Conservation (phyloP, 64 coral and sea anemone genomes). For the Actinia equina region DNA sequence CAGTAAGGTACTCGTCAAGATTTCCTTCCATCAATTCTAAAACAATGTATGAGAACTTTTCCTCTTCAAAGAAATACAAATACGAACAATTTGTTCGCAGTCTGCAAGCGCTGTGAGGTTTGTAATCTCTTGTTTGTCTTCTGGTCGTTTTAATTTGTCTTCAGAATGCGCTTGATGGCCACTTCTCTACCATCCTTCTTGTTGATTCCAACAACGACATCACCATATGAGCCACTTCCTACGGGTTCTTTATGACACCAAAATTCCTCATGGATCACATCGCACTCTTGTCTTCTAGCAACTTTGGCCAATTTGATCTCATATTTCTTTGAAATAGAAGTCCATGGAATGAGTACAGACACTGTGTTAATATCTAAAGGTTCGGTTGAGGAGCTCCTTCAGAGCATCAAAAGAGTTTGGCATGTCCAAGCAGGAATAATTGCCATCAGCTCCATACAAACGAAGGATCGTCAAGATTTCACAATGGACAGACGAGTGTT, state of each 20-base stretch:
- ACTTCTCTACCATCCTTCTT: not conserved
- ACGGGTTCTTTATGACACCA: too few relatives aligned
- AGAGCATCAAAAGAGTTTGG: not conserved
- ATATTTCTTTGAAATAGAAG: conserved; percentile 9
- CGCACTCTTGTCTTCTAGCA: not conserved
- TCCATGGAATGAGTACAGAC: not conserved
- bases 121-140: too few relatives aligned
- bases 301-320: conserved; percentile 2
- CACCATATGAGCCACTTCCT: too few relatives aligned
- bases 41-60: too few relatives aligned
- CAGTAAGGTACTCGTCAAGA: conserved; percentile 7
- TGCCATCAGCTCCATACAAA: not conserved
- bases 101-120: too few relatives aligned
- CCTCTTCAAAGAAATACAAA: too few relatives aligned
- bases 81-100: too few relatives aligned
- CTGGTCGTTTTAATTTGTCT: not conserved
- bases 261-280: not conserved
- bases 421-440: not conserved
- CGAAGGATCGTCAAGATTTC: not conserved
- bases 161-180: conserved; percentile 11
- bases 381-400: not conserved
- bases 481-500: not conserved
- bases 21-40: conserved; percentile 4
- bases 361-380: too few relatives aligned
- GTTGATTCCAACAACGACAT: too few relatives aligned